Conservation (phyloP, 2,888 invertebrate species). For the Cancer borealis region DNA sequence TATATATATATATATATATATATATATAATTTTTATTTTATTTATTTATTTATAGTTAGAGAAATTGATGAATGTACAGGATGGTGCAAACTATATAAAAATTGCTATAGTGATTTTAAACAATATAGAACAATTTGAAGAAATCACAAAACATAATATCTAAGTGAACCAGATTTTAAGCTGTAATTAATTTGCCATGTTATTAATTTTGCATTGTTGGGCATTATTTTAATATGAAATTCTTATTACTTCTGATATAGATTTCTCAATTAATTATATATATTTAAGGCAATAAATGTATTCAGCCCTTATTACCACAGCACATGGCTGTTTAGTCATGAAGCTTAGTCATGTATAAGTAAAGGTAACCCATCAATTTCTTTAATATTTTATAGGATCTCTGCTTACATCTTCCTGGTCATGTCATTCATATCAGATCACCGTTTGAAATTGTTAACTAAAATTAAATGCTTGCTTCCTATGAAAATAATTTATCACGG, state of each 20-base stretch:
- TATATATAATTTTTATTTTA: conserved; percentile 53
- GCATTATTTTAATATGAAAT: background rate
- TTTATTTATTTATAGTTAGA: conserved; percentile 10
- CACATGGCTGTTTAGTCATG: background rate
- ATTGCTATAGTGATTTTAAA: background rate
- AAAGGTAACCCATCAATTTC: background rate
- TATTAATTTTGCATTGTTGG: background rate
- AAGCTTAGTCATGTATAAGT: background rate
- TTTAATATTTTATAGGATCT: background rate
- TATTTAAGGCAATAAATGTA: background rate
- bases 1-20: conserved; percentile 42
- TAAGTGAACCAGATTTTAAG: background rate
- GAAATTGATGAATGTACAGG: background rate
- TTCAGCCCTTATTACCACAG: background rate
- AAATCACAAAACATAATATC: background rate
- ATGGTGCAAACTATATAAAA: conserved; percentile 29
- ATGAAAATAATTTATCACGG: background rate
- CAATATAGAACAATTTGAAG: background rate
- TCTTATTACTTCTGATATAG: background rate
- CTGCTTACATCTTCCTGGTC: background rate
- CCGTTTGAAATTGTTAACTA: background rate
- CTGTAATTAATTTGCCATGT: background rate
- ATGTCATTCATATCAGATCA: background rate
- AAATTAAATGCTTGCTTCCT: background rate
- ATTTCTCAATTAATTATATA: background rate